Base-by-base conservation (phyloP, 2,888 invertebrate species). In the Neoascia interrupta region DNA sequence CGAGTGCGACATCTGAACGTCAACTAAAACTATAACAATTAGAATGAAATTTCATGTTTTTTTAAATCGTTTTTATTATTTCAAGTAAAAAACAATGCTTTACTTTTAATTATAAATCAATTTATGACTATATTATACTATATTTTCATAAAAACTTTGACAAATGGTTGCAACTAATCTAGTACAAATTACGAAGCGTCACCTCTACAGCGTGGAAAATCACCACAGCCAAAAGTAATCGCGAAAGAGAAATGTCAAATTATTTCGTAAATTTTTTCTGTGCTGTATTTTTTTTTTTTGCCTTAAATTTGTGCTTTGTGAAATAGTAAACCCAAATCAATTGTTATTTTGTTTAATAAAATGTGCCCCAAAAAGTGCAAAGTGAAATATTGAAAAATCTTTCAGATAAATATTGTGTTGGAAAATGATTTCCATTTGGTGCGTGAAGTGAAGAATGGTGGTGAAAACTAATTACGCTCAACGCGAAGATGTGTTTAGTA, bases 181-280 rank as follows among this genome's bases (percentile, higher is more conserved):
- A 69, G 11, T 75, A 69, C 75, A 45, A 11, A 69, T 34, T 41
- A 47, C 6, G 3, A 13, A 54, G 74, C 74, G 68, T 75, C 68
- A n/a, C n/a, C 61, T 49, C 26, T 23, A n/a, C 45, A 69, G 75
- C 75, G 75, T 75, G 69, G 56, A 75, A n/a, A n/a, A n/a, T n/a
- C 63, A 61, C 54, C 39, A 54, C 28, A 37, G 26, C 68, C 34
- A 74, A 68, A 68, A 34, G 60, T 19, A 53, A 68, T 15, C 34
- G n/a, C n/a, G 13, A 60, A 74, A 47, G 53, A 39, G 47, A 56
- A 75, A 68, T 75, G 74, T 75, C 74, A 75, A 75, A 75, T 61
- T 61, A 68, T 75, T 73, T 74, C 51, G 4, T 28, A 53, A 11
- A 41, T 51, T 58, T 34, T 69, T 54, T 49, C 19, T 18, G 26